These are phyloP conservation scores for Donacobius atricapilla DNA, from an alignment of 2,113 vertebrate species.

Conservation along the genomic window DNA sequence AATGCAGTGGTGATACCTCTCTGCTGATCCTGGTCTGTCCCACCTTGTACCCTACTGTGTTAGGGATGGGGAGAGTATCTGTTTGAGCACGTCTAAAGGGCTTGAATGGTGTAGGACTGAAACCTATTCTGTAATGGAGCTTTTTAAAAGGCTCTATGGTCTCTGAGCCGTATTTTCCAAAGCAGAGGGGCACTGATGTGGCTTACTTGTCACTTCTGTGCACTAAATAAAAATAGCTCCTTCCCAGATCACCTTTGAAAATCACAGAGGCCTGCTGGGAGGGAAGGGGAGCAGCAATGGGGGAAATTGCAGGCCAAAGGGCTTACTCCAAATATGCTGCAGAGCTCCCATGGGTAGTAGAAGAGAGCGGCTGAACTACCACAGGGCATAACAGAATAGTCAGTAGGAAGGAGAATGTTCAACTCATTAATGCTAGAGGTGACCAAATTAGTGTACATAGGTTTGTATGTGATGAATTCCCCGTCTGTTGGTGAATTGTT, in stretches of 20 bases:
- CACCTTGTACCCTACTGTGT: background rate
- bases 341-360: background rate
- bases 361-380: background rate
- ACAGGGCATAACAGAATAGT: background rate
- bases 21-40: constrained; percentile 11
- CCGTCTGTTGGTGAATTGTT: background rate
- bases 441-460: background rate
- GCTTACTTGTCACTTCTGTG: background rate
- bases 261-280: background rate
- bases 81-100: constrained; percentile 11
- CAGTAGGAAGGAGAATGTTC: background rate
- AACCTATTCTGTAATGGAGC: background rate
- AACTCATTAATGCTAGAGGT: background rate
- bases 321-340: background rate
- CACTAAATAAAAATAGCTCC: background rate
- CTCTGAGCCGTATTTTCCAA: constrained; percentile 1
- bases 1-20: background rate
- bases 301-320: background rate
- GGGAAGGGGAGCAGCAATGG: background rate
- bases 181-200: background rate
- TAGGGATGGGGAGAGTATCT: constrained; percentile 4
- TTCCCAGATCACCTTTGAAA: constrained; percentile 1
- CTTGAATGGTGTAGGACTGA: background rate
- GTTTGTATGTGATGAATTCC: background rate
- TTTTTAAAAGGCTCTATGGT: background rate